Percentiles rank a stretch among this genome's conserved stretches.
Evolutionary conservation across 1,140 invertebrate genomes (phyloP).

Genomic region (Drosophila bocqueti): DNA sequence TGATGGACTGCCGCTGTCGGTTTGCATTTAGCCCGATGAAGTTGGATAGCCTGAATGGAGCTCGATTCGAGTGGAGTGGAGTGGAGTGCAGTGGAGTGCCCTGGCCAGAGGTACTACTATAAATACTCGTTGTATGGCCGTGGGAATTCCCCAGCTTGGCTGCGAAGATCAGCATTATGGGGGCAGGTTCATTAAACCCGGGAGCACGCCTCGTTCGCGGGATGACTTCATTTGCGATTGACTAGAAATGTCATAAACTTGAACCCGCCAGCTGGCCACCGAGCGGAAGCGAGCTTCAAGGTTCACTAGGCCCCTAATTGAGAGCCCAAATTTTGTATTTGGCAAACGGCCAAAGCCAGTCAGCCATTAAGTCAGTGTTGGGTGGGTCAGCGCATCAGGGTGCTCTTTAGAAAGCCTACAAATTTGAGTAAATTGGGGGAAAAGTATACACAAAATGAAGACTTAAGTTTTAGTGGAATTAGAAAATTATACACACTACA

Average conservation of each 20-base stretch:
- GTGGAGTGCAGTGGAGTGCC: background rate
- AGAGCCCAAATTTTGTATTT: constrained; percentile 37
- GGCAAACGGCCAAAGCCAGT: constrained; percentile 35
- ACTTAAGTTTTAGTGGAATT: background rate
- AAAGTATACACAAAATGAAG: background rate
- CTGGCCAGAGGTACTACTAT: constrained; percentile 36
- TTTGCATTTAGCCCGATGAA: constrained; percentile 49
- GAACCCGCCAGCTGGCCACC: constrained; percentile 46
- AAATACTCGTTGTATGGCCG: constrained; percentile 31
- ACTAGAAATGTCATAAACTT: constrained; percentile 78
- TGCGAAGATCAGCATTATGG: constrained; percentile 8
- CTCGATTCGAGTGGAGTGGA: constrained; percentile 5
- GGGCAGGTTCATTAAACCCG: constrained; percentile 72
- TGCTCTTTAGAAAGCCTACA: constrained; percentile 5
- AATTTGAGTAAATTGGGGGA: background rate
- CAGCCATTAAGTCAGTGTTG: constrained; percentile 39
- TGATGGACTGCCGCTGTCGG: constrained; percentile 72
- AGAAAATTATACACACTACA: background rate
- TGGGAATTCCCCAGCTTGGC: constrained; percentile 62
- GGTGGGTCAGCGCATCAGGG: constrained; percentile 19
- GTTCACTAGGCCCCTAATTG: constrained; percentile 71
- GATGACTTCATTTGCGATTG: constrained; percentile 69
- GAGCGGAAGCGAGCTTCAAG: constrained; percentile 59
- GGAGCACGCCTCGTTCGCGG: constrained; percentile 54
- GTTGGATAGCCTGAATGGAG: constrained; percentile 25